A percentile compares a stretch with the other conserved stretches of the same genome.
phyloP scores from a whole-genome alignment of 1,140 invertebrate genomes.

The Eupeodes corollae region DNA sequence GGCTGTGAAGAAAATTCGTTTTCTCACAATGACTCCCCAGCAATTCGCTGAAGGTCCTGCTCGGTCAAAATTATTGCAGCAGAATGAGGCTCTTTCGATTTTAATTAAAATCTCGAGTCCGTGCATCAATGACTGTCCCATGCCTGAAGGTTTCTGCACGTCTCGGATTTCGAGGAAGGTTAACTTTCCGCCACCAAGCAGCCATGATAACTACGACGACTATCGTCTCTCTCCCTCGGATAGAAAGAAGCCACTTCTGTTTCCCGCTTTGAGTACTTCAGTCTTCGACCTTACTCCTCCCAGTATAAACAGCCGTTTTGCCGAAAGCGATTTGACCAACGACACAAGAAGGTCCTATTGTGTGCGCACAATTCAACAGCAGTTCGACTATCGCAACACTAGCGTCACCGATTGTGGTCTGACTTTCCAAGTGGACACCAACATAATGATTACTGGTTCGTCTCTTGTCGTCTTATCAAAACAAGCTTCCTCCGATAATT shows the following conservation, averaged over 20 bases:
- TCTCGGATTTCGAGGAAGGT: slow-evolving; percentile 31
- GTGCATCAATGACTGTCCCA: slow-evolving; percentile 44
- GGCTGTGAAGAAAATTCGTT: slow-evolving; percentile 56
- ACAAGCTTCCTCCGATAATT: slow-evolving; percentile 1
- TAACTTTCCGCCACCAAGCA: background rate
- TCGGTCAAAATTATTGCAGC: slow-evolving; percentile 53
- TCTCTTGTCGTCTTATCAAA: slow-evolving; percentile 1
- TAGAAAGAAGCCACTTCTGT: background rate
- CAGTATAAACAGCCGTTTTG: slow-evolving; percentile 5
- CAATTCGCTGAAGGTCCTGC: slow-evolving; percentile 71
- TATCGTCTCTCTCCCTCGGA: slow-evolving; percentile 1
- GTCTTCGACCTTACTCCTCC: slow-evolving; percentile 7
- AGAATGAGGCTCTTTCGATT: slow-evolving; percentile 66
- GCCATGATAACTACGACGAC: slow-evolving; percentile 1
- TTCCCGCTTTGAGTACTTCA: slow-evolving; percentile 2
- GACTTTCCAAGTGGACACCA: slow-evolving; percentile 65
- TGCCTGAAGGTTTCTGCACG: slow-evolving; percentile 56
- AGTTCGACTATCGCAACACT: slow-evolving; percentile 55
- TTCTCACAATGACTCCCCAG: slow-evolving; percentile 62
- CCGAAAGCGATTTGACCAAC: slow-evolving; percentile 9
- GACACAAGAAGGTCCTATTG: slow-evolving; percentile 52
- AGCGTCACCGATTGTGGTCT: slow-evolving; percentile 61
- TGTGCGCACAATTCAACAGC: slow-evolving; percentile 46
- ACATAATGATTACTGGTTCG: slow-evolving; percentile 60
- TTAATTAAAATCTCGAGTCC: slow-evolving; percentile 68